Base-by-base conservation (phyloP, 2,113 vertebrate species). In the Dasyornis broadbenti region DNA sequence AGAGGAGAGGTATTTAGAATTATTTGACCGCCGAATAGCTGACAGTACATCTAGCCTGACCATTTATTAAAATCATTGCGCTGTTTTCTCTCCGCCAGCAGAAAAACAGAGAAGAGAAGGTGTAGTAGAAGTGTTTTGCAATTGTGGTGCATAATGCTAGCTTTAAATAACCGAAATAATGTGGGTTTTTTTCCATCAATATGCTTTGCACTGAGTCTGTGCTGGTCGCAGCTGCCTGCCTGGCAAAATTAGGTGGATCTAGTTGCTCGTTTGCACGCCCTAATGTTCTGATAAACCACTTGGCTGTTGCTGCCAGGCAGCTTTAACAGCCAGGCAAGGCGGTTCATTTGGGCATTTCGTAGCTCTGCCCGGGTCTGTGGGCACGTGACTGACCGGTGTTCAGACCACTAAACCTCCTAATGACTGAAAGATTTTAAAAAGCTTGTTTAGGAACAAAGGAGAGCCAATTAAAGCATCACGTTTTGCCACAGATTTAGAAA, bases 131-230 rank as follows among this genome's bases (percentile, higher is more conserved):
- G 5, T 54, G 21, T 15, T 72, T 54, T 82, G 39, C 30, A 86
- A 40, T 68, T 64, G 40, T 11, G 35, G 22, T 60, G 4, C 14
- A 6, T 72, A 69, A 52, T 1, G 1, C 7, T 56, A 13, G 3
- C 42, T 64, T 73, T 94, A 80, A 87, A 66, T 73, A 83, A 60
- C n/a, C 9, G 13, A 61, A 77, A 83, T 56, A 72, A 40, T 1
- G 2, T 10, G 4, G n/a, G n/a, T 0, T 5, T 23, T 28, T 45
- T 60, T 6, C 17, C 59, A 7, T 59, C 22, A 47, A 7, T 42
- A 35, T 27, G 13, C 7, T 90, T 73, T 66, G 21, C 13, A 31
- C 24, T 75, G 45, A 26, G 16, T 59, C 39, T 78, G 20, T 61
- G 52, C 21, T 82, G 24, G 23, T 35, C 39, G n/a, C 42, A 73